These are phyloP conservation scores for Hemaris fuciformis DNA, from an alignment of 2,888 invertebrate species.

Conservation along the genomic window DNA sequence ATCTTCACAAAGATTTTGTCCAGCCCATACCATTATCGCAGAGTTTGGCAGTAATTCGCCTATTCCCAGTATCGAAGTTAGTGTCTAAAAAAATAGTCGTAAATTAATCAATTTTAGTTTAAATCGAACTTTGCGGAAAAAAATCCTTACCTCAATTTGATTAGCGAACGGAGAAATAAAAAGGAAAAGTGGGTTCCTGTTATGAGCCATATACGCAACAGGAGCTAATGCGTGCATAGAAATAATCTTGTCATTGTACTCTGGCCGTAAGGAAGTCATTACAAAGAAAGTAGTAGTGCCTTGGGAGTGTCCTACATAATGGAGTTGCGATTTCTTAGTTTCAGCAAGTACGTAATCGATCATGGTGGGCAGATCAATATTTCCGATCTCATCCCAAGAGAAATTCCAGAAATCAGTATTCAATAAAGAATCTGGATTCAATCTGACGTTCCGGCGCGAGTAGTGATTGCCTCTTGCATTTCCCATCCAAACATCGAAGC, in stretches of 20 bases:
- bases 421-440: constrained; percentile 56
- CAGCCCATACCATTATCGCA: constrained; percentile 73
- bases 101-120: not conserved
- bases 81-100: constrained; percentile 46
- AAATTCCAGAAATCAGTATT: constrained; percentile 84
- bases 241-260: constrained; percentile 85
- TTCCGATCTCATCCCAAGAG: constrained; percentile 92
- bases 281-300: constrained; percentile 85
- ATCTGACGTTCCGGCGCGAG: constrained; percentile 77
- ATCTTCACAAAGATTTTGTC: constrained; percentile 78
- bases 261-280: constrained; percentile 83
- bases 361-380: constrained; percentile 89
- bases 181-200: constrained; percentile 71
- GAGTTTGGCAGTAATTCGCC: constrained; percentile 85
- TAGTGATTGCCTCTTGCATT: constrained; percentile 89
- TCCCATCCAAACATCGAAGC: constrained; percentile 91
- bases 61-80: constrained; percentile 72
- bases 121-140: not conserved
- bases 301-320: constrained; percentile 91
- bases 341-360: constrained; percentile 85
- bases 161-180: constrained; percentile 64
- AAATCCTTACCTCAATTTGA: constrained; percentile 58
- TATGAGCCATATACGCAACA: constrained; percentile 83
- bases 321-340: constrained; percentile 83
- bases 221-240: constrained; percentile 86